These are phyloP conservation scores for Hypotaenidia okinawae DNA, from an alignment of 2,797 vertebrate genomes.

Conservation along the genomic window DNA sequence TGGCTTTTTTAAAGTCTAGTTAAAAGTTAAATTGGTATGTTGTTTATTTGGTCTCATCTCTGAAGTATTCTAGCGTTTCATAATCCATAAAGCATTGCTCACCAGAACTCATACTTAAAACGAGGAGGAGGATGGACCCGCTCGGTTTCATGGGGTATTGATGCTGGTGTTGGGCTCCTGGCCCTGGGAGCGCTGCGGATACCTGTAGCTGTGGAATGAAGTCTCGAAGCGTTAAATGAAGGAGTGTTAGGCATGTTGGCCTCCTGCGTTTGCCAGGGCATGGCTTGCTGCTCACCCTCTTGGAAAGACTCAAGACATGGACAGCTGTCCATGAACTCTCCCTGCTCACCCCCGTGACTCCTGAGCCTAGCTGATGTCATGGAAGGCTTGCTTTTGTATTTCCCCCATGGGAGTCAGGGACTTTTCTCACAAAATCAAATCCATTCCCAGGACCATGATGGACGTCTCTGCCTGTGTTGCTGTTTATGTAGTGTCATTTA, in stretches of 20 bases:
- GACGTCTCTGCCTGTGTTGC: background rate
- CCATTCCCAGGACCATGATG: accelerated
- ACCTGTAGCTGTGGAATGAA: accelerated
- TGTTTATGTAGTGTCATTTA: background rate
- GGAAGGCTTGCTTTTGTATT: background rate
- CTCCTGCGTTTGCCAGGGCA: background rate
- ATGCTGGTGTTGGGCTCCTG: background rate
- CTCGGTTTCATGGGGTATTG: background rate
- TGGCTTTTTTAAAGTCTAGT: background rate
- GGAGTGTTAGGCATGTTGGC: background rate
- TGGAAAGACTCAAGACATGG: background rate
- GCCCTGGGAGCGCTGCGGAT: background rate
- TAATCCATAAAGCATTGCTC: background rate
- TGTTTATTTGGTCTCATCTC: background rate
- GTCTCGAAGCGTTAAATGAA: background rate
- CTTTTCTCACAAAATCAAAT: background rate
- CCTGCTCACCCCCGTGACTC: background rate
- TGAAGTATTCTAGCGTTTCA: background rate
- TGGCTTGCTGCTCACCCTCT: background rate
- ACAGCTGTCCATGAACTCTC: background rate
- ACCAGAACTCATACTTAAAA: background rate
- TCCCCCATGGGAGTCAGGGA: background rate
- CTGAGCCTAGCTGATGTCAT: background rate
- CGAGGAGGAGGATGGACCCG: background rate
- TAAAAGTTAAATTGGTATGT: background rate